A percentile compares a stretch with the other conserved stretches of the same genome.
Conservation (phyloP, 1,140 invertebrate genomes). For the Drosophila nannoptera region DNA sequence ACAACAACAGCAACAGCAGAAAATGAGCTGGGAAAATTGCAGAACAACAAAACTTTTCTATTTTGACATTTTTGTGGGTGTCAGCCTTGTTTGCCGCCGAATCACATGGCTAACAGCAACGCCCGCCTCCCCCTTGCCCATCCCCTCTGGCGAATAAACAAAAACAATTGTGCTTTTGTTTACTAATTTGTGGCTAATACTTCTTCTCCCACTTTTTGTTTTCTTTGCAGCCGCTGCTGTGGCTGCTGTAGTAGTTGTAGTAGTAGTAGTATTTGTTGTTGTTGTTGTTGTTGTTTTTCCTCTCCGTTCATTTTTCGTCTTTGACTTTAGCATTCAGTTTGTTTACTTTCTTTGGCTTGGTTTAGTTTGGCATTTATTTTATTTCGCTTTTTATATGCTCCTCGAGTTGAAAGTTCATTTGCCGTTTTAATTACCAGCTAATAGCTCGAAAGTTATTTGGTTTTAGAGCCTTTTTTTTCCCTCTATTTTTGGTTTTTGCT, state of each 20-base stretch:
- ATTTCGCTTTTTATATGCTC: constrained; percentile 14
- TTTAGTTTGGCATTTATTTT: constrained; percentile 46
- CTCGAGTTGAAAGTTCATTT: constrained; percentile 70
- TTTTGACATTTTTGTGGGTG: constrained; percentile 59
- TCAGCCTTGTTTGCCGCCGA: constrained; percentile 52
- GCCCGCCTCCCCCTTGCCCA: not conserved
- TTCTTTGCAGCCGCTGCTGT: constrained; percentile 21
- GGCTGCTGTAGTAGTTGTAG: not conserved
- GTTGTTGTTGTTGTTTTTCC: constrained; percentile 19
- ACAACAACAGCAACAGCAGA: not conserved
- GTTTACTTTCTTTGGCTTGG: constrained; percentile 68
- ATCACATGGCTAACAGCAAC: constrained; percentile 42
- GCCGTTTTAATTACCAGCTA: constrained; percentile 74
- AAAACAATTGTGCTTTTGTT: constrained; percentile 75
- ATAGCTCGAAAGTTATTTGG: constrained; percentile 69
- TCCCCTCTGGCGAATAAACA: constrained; percentile 28
- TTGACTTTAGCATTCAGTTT: constrained; percentile 61
- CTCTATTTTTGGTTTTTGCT: constrained; percentile 13
- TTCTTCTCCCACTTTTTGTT: not conserved
- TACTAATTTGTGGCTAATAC: constrained; percentile 68
- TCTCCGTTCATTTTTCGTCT: constrained; percentile 27
- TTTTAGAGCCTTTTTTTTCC: constrained; percentile 43
- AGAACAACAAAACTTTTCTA: constrained; percentile 48
- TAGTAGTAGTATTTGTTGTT: constrained; percentile 31
- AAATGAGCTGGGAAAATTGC: not conserved